A percentile compares a stretch with the other conserved stretches of the same genome.
Conservation (phyloP, 2,113 vertebrate genomes). For the Entelurus aequoreus region DNA sequence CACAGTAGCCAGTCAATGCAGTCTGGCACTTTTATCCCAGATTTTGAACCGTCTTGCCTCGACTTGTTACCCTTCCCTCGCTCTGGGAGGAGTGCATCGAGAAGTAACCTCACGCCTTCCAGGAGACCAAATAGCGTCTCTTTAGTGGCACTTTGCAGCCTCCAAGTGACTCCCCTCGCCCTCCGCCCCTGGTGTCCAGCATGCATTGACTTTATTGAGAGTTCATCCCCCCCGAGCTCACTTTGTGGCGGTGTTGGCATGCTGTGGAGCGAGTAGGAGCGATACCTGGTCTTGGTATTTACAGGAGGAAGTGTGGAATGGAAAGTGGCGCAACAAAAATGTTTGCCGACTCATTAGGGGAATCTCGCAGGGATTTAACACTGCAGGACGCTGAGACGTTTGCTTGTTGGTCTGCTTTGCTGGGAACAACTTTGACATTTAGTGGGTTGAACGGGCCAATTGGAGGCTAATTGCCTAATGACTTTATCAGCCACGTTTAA, state of each 20-base stretch:
- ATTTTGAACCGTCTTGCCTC: slow-evolving; percentile 23
- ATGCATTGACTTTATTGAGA: slow-evolving; percentile 50
- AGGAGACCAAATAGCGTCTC: slow-evolving; percentile 49
- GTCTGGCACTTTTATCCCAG: slow-evolving; percentile 13
- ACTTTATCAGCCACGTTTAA: slow-evolving; percentile 56
- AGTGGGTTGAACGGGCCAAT: slow-evolving; percentile 39
- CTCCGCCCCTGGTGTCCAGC: slow-evolving; percentile 26
- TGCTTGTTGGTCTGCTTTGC: slow-evolving; percentile 51
- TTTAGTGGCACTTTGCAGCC: slow-evolving; percentile 44
- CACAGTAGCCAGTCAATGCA: slow-evolving; percentile 42
- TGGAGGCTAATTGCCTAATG: slow-evolving; percentile 50
- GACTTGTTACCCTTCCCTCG: slow-evolving; percentile 26
- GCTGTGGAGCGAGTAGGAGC: slow-evolving; percentile 57
- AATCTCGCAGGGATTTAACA: slow-evolving; percentile 37
- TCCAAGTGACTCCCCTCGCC: too few species aligned
- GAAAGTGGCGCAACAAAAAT: slow-evolving; percentile 57
- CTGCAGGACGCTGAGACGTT: slow-evolving; percentile 33
- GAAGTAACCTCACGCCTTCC: slow-evolving; percentile 52
- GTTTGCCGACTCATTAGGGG: slow-evolving; percentile 63
- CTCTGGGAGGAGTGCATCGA: slow-evolving; percentile 54
- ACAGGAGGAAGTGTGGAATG: slow-evolving; percentile 49
- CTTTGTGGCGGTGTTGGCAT: slow-evolving; percentile 56
- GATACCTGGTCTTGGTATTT: slow-evolving; percentile 62
- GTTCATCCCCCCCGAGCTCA: slow-evolving; percentile 42
- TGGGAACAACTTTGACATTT: slow-evolving; percentile 53